Conservation (phyloP, 2,113 vertebrate species). For the Lontra canadensis region DNA sequence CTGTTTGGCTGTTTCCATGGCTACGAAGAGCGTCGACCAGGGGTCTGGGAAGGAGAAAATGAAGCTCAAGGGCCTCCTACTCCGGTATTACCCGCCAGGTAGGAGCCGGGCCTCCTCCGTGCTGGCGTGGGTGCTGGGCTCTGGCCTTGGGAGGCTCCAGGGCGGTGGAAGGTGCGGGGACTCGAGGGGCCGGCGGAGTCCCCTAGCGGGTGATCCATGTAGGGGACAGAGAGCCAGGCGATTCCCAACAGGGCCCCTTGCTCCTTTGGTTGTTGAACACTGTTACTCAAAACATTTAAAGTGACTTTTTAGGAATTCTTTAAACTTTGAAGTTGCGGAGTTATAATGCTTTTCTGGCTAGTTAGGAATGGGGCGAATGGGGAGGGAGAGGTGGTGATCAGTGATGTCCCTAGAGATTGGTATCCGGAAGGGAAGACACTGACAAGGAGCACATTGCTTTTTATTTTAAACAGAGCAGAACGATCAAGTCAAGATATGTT, state of each 20-base stretch:
- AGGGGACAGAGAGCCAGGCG: rapidly evolving
- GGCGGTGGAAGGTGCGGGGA: neutral
- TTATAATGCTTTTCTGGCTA: neutral
- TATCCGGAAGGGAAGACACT: neutral
- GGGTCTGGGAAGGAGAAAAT: constrained; percentile 69
- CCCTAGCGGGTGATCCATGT: rapidly evolving
- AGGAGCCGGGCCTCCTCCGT: neutral
- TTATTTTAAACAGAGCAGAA: neutral
- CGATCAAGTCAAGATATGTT: neutral
- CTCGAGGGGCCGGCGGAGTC: neutral
- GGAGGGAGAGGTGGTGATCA: too few species aligned
- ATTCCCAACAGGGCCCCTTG: neutral
- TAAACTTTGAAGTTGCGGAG: neutral
- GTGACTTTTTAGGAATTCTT: neutral
- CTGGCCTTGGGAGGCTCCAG: neutral
- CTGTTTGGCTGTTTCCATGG: constrained; percentile 80
- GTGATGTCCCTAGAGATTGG: neutral
- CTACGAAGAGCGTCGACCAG: constrained; percentile 62
- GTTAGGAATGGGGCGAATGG: neutral
- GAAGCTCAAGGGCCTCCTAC: constrained; percentile 90
- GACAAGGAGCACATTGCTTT: neutral
- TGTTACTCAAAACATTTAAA: neutral
- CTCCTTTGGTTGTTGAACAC: too few species aligned
- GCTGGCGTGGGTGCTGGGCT: neutral
- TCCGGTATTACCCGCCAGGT: constrained; percentile 97